These are phyloP conservation scores for Aspidoscelis tigris DNA, from an alignment of 2,113 vertebrate species.

Conservation along the genomic window DNA sequence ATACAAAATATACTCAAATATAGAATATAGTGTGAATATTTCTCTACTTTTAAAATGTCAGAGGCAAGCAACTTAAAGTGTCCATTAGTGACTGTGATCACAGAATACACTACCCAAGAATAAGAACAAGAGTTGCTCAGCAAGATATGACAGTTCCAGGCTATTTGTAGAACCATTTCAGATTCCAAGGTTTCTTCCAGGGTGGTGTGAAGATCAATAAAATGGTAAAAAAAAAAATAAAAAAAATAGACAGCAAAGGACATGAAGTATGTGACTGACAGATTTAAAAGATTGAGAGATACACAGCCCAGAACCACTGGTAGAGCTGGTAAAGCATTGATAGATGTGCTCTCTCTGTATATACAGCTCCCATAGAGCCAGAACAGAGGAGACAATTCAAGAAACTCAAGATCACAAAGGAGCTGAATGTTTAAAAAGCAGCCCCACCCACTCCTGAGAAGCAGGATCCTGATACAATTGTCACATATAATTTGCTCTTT, in stretches of 20 bases:
- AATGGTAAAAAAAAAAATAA: constrained; percentile 59
- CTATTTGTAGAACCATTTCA: constrained; percentile 65
- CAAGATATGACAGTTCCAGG: constrained; percentile 21
- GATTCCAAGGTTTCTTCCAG: constrained; percentile 36
- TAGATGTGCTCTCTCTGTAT: constrained; percentile 26
- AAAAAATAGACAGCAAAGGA: constrained; percentile 60
- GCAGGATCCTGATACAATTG: constrained; percentile 27
- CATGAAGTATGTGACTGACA: constrained; percentile 56
- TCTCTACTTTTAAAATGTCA: not conserved
- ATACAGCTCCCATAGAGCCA: constrained; percentile 12
- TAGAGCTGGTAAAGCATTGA: constrained; percentile 28
- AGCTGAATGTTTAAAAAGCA: constrained; percentile 42
- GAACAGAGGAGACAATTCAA: constrained; percentile 22
- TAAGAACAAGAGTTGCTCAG: constrained; percentile 37
- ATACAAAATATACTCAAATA: not conserved
- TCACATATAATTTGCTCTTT: constrained; percentile 39
- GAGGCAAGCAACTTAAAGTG: not conserved
- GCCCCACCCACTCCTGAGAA: constrained; percentile 33
- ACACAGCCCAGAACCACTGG: constrained; percentile 37
- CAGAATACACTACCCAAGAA: not conserved
- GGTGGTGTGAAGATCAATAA: constrained; percentile 63
- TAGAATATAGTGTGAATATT: not conserved
- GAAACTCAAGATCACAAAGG: constrained; percentile 40
- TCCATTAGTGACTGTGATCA: not conserved
- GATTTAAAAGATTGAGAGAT: constrained; percentile 25